These are phyloP conservation scores for Pyrocephalus nanus DNA, from an alignment of 2,797 vertebrate genomes.

Conservation along the genomic window DNA sequence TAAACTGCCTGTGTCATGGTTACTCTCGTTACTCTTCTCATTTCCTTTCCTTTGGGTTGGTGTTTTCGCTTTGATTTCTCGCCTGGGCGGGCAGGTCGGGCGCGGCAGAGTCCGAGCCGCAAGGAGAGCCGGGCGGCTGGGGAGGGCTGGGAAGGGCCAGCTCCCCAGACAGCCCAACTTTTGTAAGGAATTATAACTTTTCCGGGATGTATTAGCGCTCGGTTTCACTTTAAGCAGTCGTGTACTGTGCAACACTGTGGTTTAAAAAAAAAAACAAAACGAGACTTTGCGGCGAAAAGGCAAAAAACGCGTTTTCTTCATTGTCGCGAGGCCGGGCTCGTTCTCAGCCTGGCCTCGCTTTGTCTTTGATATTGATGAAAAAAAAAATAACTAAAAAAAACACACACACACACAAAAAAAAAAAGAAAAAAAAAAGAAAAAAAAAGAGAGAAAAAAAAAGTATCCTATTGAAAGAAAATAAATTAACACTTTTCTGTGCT, in stretches of 20 bases:
- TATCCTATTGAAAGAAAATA: slow-evolving; percentile 85
- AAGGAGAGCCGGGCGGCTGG: background rate
- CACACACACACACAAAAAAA: background rate
- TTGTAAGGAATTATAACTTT: slow-evolving; percentile 69
- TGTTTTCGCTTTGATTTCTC: slow-evolving; percentile 21
- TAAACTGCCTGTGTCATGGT: slow-evolving; percentile 72
- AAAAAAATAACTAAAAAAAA: slow-evolving; percentile 76
- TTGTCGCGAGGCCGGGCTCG: slow-evolving; percentile 79
- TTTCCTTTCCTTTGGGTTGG: slow-evolving; percentile 48
- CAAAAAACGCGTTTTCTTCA: slow-evolving; percentile 79
- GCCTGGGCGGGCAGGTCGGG: slow-evolving; percentile 36
- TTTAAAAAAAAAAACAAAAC: slow-evolving; percentile 72
- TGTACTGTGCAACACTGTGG: slow-evolving; percentile 84
- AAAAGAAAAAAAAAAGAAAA: background rate
- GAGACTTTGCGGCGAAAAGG: slow-evolving; percentile 83
- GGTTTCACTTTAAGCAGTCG: slow-evolving; percentile 83
- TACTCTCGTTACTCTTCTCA: background rate
- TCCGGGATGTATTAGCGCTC: slow-evolving; percentile 65
- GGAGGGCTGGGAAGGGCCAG: slow-evolving; percentile 41
- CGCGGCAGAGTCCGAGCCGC: no score
- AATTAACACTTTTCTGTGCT: slow-evolving; percentile 75
- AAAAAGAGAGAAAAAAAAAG: slow-evolving; percentile 75
- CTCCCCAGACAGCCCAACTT: background rate
- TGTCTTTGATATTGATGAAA: slow-evolving; percentile 89
- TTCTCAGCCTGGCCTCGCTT: slow-evolving; percentile 82